phyloP scores from a whole-genome alignment of 2,797 vertebrate genomes.

The Bradypodion pumilum region DNA sequence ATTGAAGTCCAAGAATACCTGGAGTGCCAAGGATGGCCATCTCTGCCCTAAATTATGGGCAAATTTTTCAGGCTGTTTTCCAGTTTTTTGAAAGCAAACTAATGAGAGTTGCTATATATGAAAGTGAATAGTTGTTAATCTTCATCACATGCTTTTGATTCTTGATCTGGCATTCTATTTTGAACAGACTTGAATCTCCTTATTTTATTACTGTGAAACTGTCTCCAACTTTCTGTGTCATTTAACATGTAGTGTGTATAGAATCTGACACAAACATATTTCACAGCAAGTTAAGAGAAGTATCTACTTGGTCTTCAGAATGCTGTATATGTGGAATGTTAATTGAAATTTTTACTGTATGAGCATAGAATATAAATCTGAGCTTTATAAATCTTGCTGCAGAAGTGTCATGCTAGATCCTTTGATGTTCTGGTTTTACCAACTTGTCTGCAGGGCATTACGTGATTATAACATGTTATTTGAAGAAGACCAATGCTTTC shows the following conservation, averaged over 20 bases:
- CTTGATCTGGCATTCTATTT: neutral
- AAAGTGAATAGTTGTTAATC: neutral
- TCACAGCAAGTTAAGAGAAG: neutral
- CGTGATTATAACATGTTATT: neutral
- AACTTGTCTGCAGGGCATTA: neutral
- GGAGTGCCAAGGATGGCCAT: no score
- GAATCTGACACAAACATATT: neutral
- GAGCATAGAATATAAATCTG: accelerated
- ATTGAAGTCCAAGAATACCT: no score
- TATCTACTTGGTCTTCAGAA: neutral
- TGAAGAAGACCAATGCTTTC: neutral
- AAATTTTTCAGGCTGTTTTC: neutral
- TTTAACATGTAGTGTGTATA: neutral
- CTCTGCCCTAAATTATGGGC: neutral
- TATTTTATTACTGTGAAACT: neutral
- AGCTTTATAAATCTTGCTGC: neutral
- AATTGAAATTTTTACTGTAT: neutral
- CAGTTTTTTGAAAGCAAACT: neutral
- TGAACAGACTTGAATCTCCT: neutral
- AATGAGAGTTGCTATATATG: neutral
- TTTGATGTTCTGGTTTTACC: neutral
- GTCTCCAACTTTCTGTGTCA: neutral
- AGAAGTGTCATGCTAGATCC: neutral
- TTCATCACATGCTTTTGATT: neutral
- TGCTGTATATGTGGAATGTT: neutral